Conservation (phyloP, 2,888 invertebrate species). For the Acrobasis repandana region DNA sequence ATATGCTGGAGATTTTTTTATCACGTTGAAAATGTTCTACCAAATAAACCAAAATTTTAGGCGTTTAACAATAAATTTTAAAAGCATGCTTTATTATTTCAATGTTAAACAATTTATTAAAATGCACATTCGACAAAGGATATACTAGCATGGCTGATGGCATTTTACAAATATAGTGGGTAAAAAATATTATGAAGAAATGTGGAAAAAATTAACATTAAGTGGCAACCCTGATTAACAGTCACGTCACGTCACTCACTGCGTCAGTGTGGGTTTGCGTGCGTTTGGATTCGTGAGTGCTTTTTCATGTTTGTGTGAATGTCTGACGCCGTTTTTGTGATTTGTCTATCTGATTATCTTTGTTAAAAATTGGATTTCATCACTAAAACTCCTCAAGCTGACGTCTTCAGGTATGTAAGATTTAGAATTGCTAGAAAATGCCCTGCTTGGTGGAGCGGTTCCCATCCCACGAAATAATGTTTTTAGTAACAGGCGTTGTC, state of each 20-base stretch:
- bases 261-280: slow-evolving; percentile 69
- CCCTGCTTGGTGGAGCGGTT: slow-evolving; percentile 30
- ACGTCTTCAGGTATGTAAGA: slow-evolving; percentile 70
- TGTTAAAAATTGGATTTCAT: slow-evolving; percentile 77
- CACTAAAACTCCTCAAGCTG: slow-evolving; percentile 78
- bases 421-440: slow-evolving; percentile 39
- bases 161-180: too few species aligned
- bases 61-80: too few species aligned
- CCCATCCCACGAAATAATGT: slow-evolving; percentile 42
- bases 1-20: too few species aligned
- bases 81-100: too few species aligned
- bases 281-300: slow-evolving; percentile 61
- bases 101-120: too few species aligned
- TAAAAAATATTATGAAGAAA: too few species aligned
- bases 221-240: slow-evolving; percentile 53
- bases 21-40: too few species aligned
- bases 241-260: slow-evolving; percentile 64
- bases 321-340: slow-evolving; percentile 76
- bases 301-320: slow-evolving; percentile 76
- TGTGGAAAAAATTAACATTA: background rate
- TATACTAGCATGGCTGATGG: too few species aligned
- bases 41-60: too few species aligned
- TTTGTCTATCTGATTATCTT: slow-evolving; percentile 54
- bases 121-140: too few species aligned
- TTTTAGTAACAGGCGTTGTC: slow-evolving; percentile 71